Percentiles rank a stretch among this genome's conserved stretches.
Evolutionary conservation across 2,888 invertebrate genomes (phyloP).

Genomic region (Scotopteryx bipunctaria): DNA sequence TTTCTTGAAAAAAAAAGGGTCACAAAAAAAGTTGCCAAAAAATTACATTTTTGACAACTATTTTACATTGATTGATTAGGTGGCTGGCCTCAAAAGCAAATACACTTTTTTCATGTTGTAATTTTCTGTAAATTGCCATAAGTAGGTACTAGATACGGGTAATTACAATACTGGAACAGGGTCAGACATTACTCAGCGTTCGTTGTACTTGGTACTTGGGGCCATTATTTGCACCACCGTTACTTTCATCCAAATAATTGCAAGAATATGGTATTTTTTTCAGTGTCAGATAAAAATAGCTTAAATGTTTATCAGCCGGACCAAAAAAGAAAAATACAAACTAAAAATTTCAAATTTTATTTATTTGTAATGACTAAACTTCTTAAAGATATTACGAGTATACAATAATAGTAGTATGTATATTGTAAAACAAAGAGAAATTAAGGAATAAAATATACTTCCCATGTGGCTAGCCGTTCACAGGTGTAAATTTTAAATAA

Average conservation of each 20-base stretch:
- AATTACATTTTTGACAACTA: background rate
- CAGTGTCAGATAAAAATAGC: too few relatives aligned
- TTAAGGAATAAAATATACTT: constrained; percentile 32
- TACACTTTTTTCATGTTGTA: constrained; percentile 13
- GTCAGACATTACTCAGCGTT: constrained; percentile 28
- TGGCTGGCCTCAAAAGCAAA: constrained; percentile 8
- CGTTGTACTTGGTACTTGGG: constrained; percentile 7
- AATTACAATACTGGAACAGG: constrained; percentile 62
- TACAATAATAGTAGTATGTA: constrained; percentile 2
- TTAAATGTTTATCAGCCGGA: too few relatives aligned
- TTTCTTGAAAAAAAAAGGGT: background rate
- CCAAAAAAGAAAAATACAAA: constrained; percentile 6
- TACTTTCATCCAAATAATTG: background rate
- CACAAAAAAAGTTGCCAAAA: constrained; percentile 7
- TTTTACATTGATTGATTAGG: constrained; percentile 17
- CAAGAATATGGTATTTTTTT: too few relatives aligned
- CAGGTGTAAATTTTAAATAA: constrained; percentile 68
- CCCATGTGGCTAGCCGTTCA: constrained; percentile 53
- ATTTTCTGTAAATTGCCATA: constrained; percentile 6
- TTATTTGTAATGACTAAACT: constrained; percentile 39
- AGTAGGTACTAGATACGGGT: constrained; percentile 55
- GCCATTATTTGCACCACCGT: background rate
- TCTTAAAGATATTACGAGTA: constrained; percentile 7
- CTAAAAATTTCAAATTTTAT: constrained; percentile 15
- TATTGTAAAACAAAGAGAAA: constrained; percentile 9